Base-by-base conservation (phyloP, 2,888 invertebrate species). In the Nomada fabriciana region DNA sequence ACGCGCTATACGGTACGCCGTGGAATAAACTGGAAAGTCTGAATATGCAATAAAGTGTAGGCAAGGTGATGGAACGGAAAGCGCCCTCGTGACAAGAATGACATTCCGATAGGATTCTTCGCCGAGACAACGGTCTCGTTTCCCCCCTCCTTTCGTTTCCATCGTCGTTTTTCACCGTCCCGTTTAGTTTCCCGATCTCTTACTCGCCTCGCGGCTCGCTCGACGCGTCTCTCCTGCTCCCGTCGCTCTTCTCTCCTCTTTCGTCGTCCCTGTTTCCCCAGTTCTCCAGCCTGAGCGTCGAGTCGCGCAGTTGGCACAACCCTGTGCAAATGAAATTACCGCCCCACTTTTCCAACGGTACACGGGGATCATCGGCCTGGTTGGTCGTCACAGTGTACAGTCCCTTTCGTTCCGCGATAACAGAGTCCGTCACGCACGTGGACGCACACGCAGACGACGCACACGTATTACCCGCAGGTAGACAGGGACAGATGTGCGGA, bases 291-390 rank as follows among this genome's bases (percentile, higher is more conserved):
- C 42, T 60, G 60, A 57, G 59, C 60, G 52, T 63, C 29, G 53
- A 9, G 57, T 23, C 69, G 72, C 76, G 73, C 75, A 78, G 83
- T 75, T 84, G 74, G 81, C 81, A 52, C 72, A 73, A 77, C 75
- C 65, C 84, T 80, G 72, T 89, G 85, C 87, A 90, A 90, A 90
- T 90, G 88, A 89, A 91, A 90, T 91, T 90, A 90, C 89, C 85
- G 84, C 68, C 80, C 85, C 88, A 76, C 82, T 89, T 83, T 85
- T 88, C 74, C 70, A 74, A 23, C 75, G 47, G 60, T 63, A 50
- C 68, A 36, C 50, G 29, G 70, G 64, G 76, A 89, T 83, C 83
- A 82, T 88, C 78, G 85, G 77, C 74, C 85, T 61, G 64, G 63
- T 23, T 67, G 60, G 61, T 25, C 73, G 76, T 67, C 65, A 29